Evolutionary conservation across 2,113 vertebrate genomes (phyloP), one percentile per base, ranked within the genome.

Genomic region (Fulica atra): DNA sequence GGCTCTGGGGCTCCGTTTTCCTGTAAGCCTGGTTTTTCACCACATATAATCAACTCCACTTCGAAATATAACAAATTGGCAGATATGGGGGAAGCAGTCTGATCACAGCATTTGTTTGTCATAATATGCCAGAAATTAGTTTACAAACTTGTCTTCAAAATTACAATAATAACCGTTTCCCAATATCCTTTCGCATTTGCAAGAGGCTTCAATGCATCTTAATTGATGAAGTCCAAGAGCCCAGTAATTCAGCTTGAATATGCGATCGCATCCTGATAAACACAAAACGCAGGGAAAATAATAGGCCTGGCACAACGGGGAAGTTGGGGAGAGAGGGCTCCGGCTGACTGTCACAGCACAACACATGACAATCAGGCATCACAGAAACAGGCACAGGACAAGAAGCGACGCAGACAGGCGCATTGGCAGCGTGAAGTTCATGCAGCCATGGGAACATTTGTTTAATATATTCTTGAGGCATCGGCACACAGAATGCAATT

Each of bases 61-160:
- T 83, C 0, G 0, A 93, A 95, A 91, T 36, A 56, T 1, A 56
- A 73, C 59, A 81, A 88, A 89, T 86, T 95, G 93, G 92, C 88
- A 95, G 74, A 95, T 66, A 95, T 4, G 29, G 76, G 65, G 79
- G 79, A 90, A 95, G 71, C 82, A 89, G 79, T 48, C 71, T 83
- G 95, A 94, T 96, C 51, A 44, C 60, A 90, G 86, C 85, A 93
- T 96, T 96, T 96, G 92, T 91, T 88, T 96, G 93, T 89, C 93
- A 95, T 81, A 95, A 93, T 95, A 88, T 80, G 92, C 74, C 87
- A 96, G 87, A 91, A 92, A 96, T 94, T 70, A 95, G 94, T 96
- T 94, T 97, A 96, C 95, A 96, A 95, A 95, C 95, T 96, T 92
- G 93, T 72, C 92, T 92, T 93, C 4, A 1, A 82, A 95, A 95